A percentile compares a stretch with the other conserved stretches of the same genome.
Evolutionary conservation across 2,888 invertebrate genomes (phyloP).

Genomic region (Drosophila meridionalis): DNA sequence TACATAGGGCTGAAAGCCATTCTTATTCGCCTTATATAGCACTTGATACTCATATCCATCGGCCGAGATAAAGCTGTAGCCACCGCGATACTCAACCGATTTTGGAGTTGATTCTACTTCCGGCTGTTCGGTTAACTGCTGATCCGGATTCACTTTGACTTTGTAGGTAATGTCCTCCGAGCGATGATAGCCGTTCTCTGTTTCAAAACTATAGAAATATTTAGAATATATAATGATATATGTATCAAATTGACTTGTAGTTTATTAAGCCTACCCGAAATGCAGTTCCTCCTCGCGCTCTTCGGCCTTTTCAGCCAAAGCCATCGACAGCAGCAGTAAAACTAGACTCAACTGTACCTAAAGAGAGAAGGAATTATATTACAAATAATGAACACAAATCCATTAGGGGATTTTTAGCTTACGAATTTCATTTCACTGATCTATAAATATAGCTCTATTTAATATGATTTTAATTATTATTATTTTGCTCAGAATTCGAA

Average conservation of each 20-base stretch:
- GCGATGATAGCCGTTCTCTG: constrained; percentile 82
- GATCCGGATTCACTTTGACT: constrained; percentile 33
- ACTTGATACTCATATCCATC: constrained; percentile 86
- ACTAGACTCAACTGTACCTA: constrained; percentile 45
- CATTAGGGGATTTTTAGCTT: constrained; percentile 9
- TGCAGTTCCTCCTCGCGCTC: constrained; percentile 60
- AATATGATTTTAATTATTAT: neutral
- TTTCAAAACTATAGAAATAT: constrained; percentile 73
- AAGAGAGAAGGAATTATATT: neutral
- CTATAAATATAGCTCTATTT: neutral
- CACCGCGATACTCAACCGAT: constrained; percentile 79
- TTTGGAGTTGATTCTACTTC: constrained; percentile 36
- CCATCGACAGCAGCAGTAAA: constrained; percentile 31
- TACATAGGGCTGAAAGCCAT: constrained; percentile 86
- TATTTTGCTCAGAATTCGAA: neutral
- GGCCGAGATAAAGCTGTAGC: constrained; percentile 86
- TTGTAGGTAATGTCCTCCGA: constrained; percentile 78
- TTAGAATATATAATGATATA: neutral
- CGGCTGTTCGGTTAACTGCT: constrained; percentile 30
- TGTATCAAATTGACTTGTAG: neutral
- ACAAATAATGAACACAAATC: neutral
- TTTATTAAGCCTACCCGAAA: constrained; percentile 68
- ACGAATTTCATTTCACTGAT: constrained; percentile 50
- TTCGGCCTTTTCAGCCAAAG: constrained; percentile 30
- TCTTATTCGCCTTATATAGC: constrained; percentile 87